These are phyloP conservation scores for Bagarius yarrelli DNA, from an alignment of 2,113 vertebrate species.

Conservation along the genomic window DNA sequence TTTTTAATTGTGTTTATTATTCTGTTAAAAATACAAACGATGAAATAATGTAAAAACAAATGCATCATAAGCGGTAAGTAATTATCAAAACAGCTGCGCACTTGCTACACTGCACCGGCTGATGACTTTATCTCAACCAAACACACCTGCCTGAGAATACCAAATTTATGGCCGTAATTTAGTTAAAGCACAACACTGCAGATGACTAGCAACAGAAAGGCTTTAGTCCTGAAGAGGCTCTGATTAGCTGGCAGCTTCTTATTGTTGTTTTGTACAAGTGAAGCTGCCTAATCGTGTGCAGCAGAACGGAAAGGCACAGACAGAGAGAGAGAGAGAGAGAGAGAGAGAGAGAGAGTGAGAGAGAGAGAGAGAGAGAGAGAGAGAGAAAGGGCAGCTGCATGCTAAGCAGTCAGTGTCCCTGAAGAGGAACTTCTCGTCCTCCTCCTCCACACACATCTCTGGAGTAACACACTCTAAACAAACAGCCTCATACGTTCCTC, in stretches of 20 bases:
- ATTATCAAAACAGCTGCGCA: neutral
- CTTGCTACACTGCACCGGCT: neutral
- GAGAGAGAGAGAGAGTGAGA: too few relatives aligned
- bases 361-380: too few relatives aligned
- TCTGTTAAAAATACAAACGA: neutral
- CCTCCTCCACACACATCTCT: slow-evolving; percentile 4
- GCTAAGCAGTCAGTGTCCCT: slow-evolving; percentile 39
- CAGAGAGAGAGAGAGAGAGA: too few relatives aligned
- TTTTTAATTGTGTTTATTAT: too few relatives aligned
- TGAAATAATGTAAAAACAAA: neutral
- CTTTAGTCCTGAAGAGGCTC: neutral
- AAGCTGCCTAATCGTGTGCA: slow-evolving; percentile 38
- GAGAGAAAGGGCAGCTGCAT: slow-evolving; percentile 37
- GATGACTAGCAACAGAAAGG: neutral
- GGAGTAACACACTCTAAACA: slow-evolving; percentile 28
- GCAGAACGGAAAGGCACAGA: slow-evolving; percentile 36
- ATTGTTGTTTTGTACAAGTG: slow-evolving; percentile 40
- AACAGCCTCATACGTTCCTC: slow-evolving; percentile 8
- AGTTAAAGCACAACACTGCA: neutral
- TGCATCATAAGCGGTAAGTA: neutral
- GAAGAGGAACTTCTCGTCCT: slow-evolving; percentile 46
- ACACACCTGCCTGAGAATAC: neutral
- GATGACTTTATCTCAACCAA: neutral
- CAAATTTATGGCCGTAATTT: neutral
- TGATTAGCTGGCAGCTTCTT: slow-evolving; percentile 7